Percentiles rank a stretch among this genome's conserved stretches.
These are phyloP conservation scores for Cremastinae sp. DNA, from an alignment of 2,888 invertebrate genomes.

Conservation along the genomic window DNA sequence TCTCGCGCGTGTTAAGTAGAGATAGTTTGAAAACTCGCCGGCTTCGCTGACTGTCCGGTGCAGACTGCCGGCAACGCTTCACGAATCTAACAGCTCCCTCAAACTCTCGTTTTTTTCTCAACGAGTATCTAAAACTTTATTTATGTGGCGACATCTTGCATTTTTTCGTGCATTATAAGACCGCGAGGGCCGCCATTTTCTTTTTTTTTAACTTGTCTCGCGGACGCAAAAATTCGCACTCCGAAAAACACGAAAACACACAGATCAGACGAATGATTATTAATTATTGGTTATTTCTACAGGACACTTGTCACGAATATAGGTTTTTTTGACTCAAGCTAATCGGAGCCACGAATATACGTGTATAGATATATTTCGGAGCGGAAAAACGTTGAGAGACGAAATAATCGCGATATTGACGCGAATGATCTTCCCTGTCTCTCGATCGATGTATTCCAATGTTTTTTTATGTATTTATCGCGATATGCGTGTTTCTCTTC, in stretches of 20 bases:
- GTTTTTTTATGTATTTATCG: constrained; percentile 10
- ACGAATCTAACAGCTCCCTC: constrained; percentile 8
- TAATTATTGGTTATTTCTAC: neutral
- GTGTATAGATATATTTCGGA: neutral
- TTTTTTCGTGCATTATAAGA: neutral
- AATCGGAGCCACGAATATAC: neutral
- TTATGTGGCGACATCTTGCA: constrained; percentile 10
- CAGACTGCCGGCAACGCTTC: constrained; percentile 34
- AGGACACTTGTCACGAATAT: neutral
- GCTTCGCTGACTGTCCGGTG: constrained; percentile 23
- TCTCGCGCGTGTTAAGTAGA: constrained; percentile 1
- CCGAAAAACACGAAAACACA: too few relatives aligned
- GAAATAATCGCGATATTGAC: neutral
- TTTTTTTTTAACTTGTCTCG: neutral
- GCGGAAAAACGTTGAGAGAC: constrained; percentile 9
- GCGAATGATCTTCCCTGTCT: neutral
- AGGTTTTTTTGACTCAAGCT: too few relatives aligned
- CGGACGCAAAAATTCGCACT: too few relatives aligned
- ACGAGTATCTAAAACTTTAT: constrained; percentile 39
- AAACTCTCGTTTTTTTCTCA: neutral
- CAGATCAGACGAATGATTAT: constrained; percentile 1
- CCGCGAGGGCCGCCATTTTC: neutral
- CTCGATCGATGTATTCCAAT: constrained; percentile 9
- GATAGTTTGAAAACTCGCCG: constrained; percentile 34
- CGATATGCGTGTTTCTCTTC: constrained; percentile 15